Base-by-base conservation (phyloP, 2,888 invertebrate species). In the Archaeoteleia sp. region DNA sequence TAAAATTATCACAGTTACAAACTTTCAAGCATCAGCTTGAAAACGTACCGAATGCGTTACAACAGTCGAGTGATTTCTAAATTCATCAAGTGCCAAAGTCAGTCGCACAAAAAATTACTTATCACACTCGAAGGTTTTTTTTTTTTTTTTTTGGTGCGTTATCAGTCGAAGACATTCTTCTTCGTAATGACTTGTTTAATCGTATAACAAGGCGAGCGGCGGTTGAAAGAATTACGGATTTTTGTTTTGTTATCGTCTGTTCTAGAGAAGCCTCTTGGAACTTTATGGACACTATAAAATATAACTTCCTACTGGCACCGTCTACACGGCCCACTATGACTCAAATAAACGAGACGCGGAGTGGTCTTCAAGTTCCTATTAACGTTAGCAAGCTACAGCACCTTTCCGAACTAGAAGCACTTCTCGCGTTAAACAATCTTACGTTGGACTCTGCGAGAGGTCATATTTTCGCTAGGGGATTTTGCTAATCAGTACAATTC, bases 1-100 rank as follows among this genome's bases (percentile, higher is more conserved):
- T 60, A 37, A 51, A 60, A 60, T 60, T 43, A 60, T 51, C 35
- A 14, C 60, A 51, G 43, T 51, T 51, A 51, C 45, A 8, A 60
- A 51, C 30, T 60, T 8, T 1, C 20, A 32, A 37, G 25, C 30
- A 37, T 45, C 45, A 37, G 49, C 30, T 60, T 35, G 37, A 37
- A 60, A 43, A 45, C 30, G 32, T 30, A 60, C 51, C 43, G 37
- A 60, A 30, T 15, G 23, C 30, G 43, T 45, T 49, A 60, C 37
- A 14, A 43, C 37, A 42, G 23, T 17, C 43, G 37, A 51, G 49
- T 51, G 20, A 51, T 60, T 60, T 60, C 49, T 60, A 42, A 60
- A 60, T 49, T 29, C 49, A 20, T 20, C 5, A 20, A 20, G 3
- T 20, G 2, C 3, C 20, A 20, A 20, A 20, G 20, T 20, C 20